Conservation (phyloP, 2,888 invertebrate genomes). For the Ochropleura leucogaster region DNA sequence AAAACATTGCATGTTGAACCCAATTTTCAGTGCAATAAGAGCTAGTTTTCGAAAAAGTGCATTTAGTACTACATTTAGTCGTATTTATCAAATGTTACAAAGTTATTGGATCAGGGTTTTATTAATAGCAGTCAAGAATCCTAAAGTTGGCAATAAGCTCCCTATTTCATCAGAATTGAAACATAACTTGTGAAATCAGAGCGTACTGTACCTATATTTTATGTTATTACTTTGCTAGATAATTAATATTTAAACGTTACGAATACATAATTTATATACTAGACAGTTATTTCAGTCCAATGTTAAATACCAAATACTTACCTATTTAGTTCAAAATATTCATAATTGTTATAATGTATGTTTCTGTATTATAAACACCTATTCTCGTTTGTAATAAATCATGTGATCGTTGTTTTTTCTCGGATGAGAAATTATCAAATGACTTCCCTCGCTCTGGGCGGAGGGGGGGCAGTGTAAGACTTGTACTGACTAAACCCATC, state of each 20-base stretch:
- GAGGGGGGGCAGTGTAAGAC: too few species aligned
- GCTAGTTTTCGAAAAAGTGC: too few species aligned
- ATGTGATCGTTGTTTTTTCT: too few species aligned
- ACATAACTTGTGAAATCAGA: not conserved
- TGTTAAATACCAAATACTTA: constrained; percentile 33
- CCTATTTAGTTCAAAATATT: constrained; percentile 35
- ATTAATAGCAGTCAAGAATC: not conserved
- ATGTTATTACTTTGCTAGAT: constrained; percentile 10
- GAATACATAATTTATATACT: not conserved
- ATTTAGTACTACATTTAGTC: not conserved
- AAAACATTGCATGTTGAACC: too few species aligned
- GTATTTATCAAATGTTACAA: not conserved
- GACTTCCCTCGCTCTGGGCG: too few species aligned
- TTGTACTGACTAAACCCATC: too few species aligned
- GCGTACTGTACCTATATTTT: not conserved
- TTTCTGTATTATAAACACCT: constrained; percentile 8
- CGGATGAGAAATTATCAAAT: too few species aligned
- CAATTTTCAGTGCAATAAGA: too few species aligned
- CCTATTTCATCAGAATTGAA: not conserved
- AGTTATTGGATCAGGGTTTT: not conserved
- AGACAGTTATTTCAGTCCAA: not conserved
- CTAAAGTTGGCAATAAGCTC: not conserved
- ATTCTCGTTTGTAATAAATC: constrained; percentile 3
- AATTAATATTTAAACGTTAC: not conserved
- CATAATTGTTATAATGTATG: constrained; percentile 16